These are phyloP conservation scores for Synanthedon tipuliformis DNA, from an alignment of 2,888 invertebrate species.

Conservation along the genomic window DNA sequence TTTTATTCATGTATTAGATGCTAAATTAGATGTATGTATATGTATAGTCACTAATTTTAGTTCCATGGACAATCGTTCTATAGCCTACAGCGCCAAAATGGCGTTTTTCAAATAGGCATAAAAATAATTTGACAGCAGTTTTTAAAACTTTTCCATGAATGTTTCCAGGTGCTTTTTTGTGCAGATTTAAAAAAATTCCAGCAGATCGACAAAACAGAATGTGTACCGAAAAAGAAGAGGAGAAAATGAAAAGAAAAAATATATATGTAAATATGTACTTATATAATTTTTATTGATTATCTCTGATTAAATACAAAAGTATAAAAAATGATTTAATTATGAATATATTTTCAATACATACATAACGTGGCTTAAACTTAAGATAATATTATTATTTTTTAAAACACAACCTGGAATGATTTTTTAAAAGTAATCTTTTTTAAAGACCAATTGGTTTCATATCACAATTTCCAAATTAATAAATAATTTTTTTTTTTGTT, in stretches of 20 bases:
- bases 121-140: no score
- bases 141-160: neutral
- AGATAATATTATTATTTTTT: constrained; percentile 8
- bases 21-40: no score
- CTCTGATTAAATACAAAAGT: constrained; percentile 18
- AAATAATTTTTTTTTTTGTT: neutral
- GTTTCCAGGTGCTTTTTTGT: constrained; percentile 79
- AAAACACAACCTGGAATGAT: constrained; percentile 50
- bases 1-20: no score
- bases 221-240: constrained; percentile 32
- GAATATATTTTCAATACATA: constrained; percentile 1
- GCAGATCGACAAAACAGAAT: constrained; percentile 21
- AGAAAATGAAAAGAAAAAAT: constrained; percentile 8
- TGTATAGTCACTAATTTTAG: no score
- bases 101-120: no score
- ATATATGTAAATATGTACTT: constrained; percentile 2
- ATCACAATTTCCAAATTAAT: constrained; percentile 32
- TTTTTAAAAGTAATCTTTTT: constrained; percentile 30
- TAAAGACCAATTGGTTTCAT: constrained; percentile 32
- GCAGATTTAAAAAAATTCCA: constrained; percentile 83
- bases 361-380: constrained; percentile 4
- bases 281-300: neutral
- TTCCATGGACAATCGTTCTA: no score
- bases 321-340: constrained; percentile 13
- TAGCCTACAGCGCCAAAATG: no score